phyloP scores from a whole-genome alignment of 2,888 invertebrate species.

The Adineta ricciae region DNA sequence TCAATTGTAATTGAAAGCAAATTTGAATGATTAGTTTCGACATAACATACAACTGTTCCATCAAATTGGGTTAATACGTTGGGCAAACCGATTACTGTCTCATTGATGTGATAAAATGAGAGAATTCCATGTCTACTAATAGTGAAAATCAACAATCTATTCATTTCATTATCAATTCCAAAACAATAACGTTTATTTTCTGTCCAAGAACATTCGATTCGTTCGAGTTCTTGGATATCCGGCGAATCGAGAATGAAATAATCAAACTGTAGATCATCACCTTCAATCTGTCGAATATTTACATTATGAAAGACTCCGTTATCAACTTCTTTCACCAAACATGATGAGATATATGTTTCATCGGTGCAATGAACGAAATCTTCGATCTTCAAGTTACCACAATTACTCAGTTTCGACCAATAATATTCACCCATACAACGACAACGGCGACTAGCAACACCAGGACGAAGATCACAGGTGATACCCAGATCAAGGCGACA shows the following conservation, averaged over 20 bases:
- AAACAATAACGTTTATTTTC: conserved; percentile 17
- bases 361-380: conserved; percentile 19
- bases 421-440: conserved; percentile 11
- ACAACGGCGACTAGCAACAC: background rate
- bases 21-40: conserved; percentile 9
- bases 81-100: background rate
- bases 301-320: background rate
- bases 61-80: conserved; percentile 9
- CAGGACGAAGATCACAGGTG: background rate
- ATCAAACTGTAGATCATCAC: background rate
- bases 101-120: background rate
- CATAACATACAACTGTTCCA: background rate
- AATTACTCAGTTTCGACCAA: background rate
- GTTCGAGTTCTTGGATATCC: background rate
- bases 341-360: background rate
- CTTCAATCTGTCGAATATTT: conserved; percentile 6
- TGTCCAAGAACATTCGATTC: background rate
- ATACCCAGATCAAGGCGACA: background rate
- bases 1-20: background rate
- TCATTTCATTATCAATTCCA: background rate
- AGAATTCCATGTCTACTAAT: background rate
- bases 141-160: background rate
- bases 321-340: background rate
- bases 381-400: background rate
- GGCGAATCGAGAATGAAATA: background rate